phyloP scores from a whole-genome alignment of 2,888 invertebrate species.

The Tenthredo scrophulariae region DNA sequence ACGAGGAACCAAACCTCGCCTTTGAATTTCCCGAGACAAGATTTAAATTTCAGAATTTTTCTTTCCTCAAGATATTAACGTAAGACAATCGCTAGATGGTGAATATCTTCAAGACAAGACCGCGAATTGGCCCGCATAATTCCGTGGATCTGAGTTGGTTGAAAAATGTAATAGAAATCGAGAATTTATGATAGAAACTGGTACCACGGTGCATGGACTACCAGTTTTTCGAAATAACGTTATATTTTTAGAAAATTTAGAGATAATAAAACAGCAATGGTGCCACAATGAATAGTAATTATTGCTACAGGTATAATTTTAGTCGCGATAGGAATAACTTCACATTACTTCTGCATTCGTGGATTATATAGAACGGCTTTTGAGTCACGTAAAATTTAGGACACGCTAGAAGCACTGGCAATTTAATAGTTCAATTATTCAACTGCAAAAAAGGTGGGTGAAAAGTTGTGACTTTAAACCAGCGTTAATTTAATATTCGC shows the following conservation, averaged over 20 bases:
- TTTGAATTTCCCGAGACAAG: background rate
- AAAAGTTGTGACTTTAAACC: constrained; percentile 14
- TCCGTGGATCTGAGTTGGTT: background rate
- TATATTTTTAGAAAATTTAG: background rate
- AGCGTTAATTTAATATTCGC: constrained; percentile 21
- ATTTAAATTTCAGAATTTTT: background rate
- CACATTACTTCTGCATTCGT: constrained; percentile 35
- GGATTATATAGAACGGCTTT: constrained; percentile 25
- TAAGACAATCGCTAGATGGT: background rate
- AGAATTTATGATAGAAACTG: background rate
- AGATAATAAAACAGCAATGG: background rate
- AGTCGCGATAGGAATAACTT: background rate
- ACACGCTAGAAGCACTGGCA: background rate
- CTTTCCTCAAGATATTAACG: background rate
- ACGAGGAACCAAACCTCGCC: background rate
- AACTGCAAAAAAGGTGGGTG: constrained; percentile 18
- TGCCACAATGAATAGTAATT: constrained; percentile 4
- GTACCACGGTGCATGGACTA: background rate
- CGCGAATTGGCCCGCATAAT: background rate
- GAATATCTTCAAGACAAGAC: background rate
- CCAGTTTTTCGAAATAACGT: background rate
- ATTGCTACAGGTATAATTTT: constrained; percentile 18
- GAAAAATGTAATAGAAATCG: background rate
- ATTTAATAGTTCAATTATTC: constrained; percentile 42
- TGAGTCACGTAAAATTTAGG: constrained; percentile 9